Percentiles rank a stretch among this genome's conserved stretches.
Conservation (phyloP, 2,113 vertebrate species). For the Sturnira hondurensis region DNA sequence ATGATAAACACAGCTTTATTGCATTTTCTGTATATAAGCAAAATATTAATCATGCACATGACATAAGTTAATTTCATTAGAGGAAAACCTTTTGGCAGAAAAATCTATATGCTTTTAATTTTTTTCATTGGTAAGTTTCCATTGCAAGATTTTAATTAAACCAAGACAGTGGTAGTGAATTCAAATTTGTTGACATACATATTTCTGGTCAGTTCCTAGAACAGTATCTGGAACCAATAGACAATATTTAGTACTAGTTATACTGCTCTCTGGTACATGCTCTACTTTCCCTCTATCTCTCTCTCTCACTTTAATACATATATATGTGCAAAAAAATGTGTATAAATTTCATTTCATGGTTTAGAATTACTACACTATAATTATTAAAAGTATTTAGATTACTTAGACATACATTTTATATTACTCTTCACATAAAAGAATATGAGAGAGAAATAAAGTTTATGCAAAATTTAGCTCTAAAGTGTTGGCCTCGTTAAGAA, state of each 20-base stretch:
- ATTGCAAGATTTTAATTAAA: not conserved
- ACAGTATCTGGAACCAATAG: not conserved
- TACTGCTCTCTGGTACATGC: not conserved
- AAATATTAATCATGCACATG: not conserved
- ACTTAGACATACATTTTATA: not conserved
- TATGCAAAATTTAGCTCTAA: not conserved
- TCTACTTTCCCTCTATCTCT: not conserved
- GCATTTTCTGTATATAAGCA: not conserved
- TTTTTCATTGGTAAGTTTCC: not conserved
- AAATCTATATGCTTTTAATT: not conserved
- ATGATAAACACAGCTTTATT: not conserved
- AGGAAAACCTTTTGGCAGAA: not conserved
- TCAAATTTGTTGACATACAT: not conserved
- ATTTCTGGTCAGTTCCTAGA: not conserved
- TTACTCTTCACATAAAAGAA: not conserved
- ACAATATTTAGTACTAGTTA: not conserved
- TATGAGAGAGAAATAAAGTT: not conserved
- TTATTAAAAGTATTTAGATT: not conserved
- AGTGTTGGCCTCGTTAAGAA: not conserved
- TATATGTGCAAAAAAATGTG: not conserved
- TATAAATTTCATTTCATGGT: not conserved
- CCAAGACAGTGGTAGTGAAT: not conserved
- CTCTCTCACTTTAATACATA: not conserved
- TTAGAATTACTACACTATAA: not conserved
- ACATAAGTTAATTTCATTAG: not conserved